Percentiles rank a stretch among this genome's conserved stretches.
phyloP scores from a whole-genome alignment of 2,113 vertebrate species.

The Neogobius melanostomus region DNA sequence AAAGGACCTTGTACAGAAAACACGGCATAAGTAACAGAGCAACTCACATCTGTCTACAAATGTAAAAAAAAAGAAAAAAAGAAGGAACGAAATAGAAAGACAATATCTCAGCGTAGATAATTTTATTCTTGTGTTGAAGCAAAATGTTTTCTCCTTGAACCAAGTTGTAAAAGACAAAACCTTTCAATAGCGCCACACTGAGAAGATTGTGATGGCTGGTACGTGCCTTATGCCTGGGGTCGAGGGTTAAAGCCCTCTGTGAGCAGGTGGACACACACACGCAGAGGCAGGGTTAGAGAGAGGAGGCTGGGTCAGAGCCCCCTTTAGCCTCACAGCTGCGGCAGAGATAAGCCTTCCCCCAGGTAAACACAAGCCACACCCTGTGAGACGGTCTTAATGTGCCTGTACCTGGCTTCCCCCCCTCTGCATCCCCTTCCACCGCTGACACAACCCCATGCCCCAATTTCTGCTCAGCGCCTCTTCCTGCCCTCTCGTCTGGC shows the following conservation, averaged over 20 bases:
- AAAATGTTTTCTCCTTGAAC: slow-evolving; percentile 69
- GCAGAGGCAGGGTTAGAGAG: slow-evolving; percentile 38
- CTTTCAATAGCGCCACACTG: slow-evolving; percentile 65
- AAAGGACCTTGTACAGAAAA: neutral
- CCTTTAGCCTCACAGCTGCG: slow-evolving; percentile 79
- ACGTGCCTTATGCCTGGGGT: slow-evolving; percentile 59
- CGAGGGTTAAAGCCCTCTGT: slow-evolving; percentile 63
- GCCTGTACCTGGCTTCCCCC: slow-evolving; percentile 22
- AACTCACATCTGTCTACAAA: neutral
- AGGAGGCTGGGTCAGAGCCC: slow-evolving; percentile 72
- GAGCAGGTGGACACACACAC: slow-evolving; percentile 35
- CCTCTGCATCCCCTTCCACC: slow-evolving; percentile 27
- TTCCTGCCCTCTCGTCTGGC: slow-evolving; percentile 23
- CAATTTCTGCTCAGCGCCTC: slow-evolving; percentile 18
- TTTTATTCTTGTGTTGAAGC: slow-evolving; percentile 4
- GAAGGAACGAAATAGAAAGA: neutral
- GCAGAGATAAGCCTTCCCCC: slow-evolving; percentile 68
- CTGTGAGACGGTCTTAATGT: slow-evolving; percentile 29
- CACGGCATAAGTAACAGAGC: neutral
- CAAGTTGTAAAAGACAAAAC: slow-evolving; percentile 70
- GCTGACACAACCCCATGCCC: slow-evolving; percentile 40
- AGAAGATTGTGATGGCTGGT: slow-evolving; percentile 69
- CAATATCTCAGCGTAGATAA: neutral
- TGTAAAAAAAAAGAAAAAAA: neutral
- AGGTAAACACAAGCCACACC: slow-evolving; percentile 70